Conservation (phyloP, 2,113 vertebrate species). For the Osmerus eperlanus region DNA sequence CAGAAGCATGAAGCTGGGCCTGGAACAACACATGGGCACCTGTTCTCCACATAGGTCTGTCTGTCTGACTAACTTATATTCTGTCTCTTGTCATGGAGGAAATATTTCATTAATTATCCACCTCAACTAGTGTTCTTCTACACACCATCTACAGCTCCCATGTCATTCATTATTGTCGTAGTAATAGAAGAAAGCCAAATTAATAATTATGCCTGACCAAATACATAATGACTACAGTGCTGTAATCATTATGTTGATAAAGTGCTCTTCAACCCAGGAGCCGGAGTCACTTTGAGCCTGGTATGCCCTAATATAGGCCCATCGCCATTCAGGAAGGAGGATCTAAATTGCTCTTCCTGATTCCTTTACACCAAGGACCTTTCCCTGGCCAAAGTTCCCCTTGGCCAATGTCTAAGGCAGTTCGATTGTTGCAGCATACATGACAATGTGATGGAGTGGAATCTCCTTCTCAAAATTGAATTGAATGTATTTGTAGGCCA, state of each 20-base stretch:
- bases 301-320: background rate
- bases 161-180: too few species aligned
- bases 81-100: background rate
- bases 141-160: background rate
- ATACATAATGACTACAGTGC: too few species aligned
- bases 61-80: background rate
- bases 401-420: slow-evolving; percentile 2
- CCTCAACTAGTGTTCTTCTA: background rate
- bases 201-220: too few species aligned
- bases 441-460: too few species aligned
- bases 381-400: background rate
- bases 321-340: background rate
- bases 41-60: slow-evolving; percentile 12
- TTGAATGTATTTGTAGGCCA: too few species aligned
- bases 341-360: slow-evolving; percentile 2
- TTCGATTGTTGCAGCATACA: background rate
- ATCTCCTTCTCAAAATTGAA: too few species aligned
- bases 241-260: background rate
- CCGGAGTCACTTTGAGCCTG: background rate
- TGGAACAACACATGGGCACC: slow-evolving; percentile 19
- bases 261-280: background rate
- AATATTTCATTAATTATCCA: too few species aligned
- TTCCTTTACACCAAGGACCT: background rate
- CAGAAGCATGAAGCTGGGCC: slow-evolving; percentile 12
- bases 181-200: too few species aligned